phyloP scores from a whole-genome alignment of 2,888 invertebrate species.

The Euproctis similis region DNA sequence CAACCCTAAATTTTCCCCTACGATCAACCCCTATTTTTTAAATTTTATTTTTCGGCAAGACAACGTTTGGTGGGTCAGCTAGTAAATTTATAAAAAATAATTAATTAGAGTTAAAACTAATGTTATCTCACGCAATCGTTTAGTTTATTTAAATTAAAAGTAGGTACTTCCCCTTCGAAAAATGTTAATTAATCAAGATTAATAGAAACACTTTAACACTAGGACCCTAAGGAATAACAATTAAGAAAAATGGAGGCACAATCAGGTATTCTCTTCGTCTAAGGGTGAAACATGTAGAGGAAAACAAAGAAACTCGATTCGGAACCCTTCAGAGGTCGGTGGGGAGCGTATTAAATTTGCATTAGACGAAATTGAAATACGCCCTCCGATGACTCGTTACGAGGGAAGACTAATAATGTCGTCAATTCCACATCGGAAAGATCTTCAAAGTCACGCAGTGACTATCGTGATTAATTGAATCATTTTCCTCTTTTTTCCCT shows the following conservation, averaged over 20 bases:
- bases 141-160: slow-evolving; percentile 31
- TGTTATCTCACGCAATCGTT: slow-evolving; percentile 15
- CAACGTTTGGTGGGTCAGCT: too few relatives aligned
- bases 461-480: slow-evolving; percentile 73
- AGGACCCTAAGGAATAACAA: slow-evolving; percentile 49
- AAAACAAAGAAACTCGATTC: slow-evolving; percentile 67
- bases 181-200: slow-evolving; percentile 63
- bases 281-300: slow-evolving; percentile 27
- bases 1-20: too few relatives aligned
- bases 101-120: too few relatives aligned
- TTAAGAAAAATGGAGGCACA: slow-evolving; percentile 32
- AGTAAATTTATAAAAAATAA: too few relatives aligned
- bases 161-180: slow-evolving; percentile 25
- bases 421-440: slow-evolving; percentile 57
- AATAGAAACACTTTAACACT: slow-evolving; percentile 53
- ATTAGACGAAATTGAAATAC: slow-evolving; percentile 74
- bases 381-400: slow-evolving; percentile 68
- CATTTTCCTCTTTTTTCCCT: slow-evolving; percentile 59
- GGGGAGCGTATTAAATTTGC: slow-evolving; percentile 73
- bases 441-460: slow-evolving; percentile 64
- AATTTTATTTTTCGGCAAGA: too few relatives aligned
- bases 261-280: slow-evolving; percentile 17
- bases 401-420: slow-evolving; percentile 68
- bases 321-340: slow-evolving; percentile 52
- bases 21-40: too few relatives aligned